phyloP scores from a whole-genome alignment of 2,888 invertebrate species.

The Limnephilus marmoratus region DNA sequence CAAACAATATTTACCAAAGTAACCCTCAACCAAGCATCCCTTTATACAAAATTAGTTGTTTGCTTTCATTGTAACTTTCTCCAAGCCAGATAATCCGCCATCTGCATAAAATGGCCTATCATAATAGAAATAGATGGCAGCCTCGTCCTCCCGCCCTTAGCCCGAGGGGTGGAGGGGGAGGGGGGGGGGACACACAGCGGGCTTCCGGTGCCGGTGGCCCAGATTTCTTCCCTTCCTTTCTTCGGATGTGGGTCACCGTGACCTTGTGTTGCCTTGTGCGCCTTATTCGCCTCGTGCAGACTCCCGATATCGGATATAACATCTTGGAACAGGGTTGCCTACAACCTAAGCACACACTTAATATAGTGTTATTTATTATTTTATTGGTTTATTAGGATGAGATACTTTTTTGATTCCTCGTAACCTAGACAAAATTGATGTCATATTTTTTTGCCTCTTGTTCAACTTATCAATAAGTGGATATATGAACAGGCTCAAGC shows the following conservation, averaged over 20 bases:
- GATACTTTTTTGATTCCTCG: too few species aligned
- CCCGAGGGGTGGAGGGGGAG: background rate
- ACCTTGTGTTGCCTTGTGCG: constrained; percentile 14
- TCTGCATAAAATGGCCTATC: constrained; percentile 5
- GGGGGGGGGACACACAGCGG: background rate
- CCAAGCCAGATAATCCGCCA: background rate
- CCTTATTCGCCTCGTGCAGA: background rate
- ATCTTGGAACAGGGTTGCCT: constrained; percentile 11
- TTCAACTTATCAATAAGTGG: too few species aligned
- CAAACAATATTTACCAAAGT: background rate
- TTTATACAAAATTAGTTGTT: background rate
- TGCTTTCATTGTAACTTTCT: constrained; percentile 10
- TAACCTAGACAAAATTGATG: too few species aligned
- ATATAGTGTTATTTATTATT: too few species aligned
- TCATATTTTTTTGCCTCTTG: too few species aligned
- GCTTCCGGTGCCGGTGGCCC: constrained; percentile 53
- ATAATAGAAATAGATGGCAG: background rate
- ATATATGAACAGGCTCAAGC: too few species aligned
- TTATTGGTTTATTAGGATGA: too few species aligned
- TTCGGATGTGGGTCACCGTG: constrained; percentile 35
- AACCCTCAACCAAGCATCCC: background rate
- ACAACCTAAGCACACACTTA: background rate
- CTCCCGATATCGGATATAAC: background rate
- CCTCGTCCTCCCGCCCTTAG: background rate
- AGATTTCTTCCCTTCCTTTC: constrained; percentile 44